These are phyloP conservation scores for Dromiciops gliroides DNA, from an alignment of 2,113 vertebrate genomes.

Conservation along the genomic window DNA sequence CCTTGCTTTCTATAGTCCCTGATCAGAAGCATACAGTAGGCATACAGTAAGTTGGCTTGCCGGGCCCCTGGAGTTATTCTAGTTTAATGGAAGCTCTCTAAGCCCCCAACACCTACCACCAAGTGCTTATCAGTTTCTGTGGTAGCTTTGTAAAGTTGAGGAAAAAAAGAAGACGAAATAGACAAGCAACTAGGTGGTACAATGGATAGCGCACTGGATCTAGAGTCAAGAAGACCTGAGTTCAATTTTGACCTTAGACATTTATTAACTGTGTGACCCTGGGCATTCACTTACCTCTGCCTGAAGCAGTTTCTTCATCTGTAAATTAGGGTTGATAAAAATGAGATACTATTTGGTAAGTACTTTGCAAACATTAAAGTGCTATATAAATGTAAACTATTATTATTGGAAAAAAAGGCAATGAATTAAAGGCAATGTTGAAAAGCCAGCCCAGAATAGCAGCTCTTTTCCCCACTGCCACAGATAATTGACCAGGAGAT, in stretches of 20 bases:
- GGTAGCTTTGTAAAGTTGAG: not conserved
- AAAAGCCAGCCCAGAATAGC: not conserved
- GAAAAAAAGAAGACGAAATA: not conserved
- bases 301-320: not conserved
- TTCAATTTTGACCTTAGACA: not conserved
- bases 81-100: not conserved
- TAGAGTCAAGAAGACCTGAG: not conserved
- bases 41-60: not conserved
- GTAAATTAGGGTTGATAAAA: not conserved
- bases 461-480: conserved; percentile 34
- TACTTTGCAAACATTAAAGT: not conserved
- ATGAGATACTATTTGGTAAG: not conserved
- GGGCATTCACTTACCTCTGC: not conserved
- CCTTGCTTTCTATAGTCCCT: not conserved
- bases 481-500: not conserved
- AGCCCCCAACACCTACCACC: not conserved
- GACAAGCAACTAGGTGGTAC: not conserved
- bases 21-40: not conserved
- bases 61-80: not conserved
- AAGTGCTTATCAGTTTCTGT: not conserved
- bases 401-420: not conserved
- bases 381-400: not conserved
- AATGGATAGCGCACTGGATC: not conserved
- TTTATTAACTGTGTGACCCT: not conserved
- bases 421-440: conserved; percentile 22